A percentile compares a stretch with the other conserved stretches of the same genome.
Conservation (phyloP, 1,140 invertebrate species). For the Choristoneura fumiferana region DNA sequence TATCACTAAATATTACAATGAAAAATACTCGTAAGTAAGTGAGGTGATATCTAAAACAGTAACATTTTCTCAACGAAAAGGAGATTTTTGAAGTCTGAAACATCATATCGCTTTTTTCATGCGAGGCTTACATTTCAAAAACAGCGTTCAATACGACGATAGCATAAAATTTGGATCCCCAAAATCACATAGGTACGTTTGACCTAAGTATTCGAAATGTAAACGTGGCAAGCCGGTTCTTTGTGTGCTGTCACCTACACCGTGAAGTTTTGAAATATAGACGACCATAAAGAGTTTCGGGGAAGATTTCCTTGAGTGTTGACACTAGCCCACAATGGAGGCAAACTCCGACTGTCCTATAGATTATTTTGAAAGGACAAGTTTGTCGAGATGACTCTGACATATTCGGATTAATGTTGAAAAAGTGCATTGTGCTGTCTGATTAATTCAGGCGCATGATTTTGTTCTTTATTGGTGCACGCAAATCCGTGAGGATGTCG, state of each 20-base stretch:
- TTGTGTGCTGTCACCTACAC: conserved; percentile 30
- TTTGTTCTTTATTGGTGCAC: conserved; percentile 1
- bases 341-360: conserved; percentile 52
- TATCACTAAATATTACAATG: no score
- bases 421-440: conserved; percentile 12
- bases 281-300: conserved; percentile 51
- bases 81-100: no score
- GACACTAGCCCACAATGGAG: conserved; percentile 59
- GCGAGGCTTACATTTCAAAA: no score
- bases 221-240: not conserved
- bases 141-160: no score
- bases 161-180: no score
- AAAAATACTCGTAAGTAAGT: no score
- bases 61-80: no score
- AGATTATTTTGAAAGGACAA: conserved; percentile 60
- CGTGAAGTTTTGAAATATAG: conserved; percentile 66
- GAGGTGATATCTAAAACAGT: no score
- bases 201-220: conserved; percentile 12
- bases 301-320: conserved; percentile 60
- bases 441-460: conserved; percentile 15
- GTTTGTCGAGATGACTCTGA: conserved; percentile 59
- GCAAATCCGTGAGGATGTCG: not conserved
- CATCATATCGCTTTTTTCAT: no score
- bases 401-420: conserved; percentile 28
- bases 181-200: not conserved